Evolutionary conservation across 2,797 vertebrate species (phyloP).

Genomic region (Selene dorsalis): DNA sequence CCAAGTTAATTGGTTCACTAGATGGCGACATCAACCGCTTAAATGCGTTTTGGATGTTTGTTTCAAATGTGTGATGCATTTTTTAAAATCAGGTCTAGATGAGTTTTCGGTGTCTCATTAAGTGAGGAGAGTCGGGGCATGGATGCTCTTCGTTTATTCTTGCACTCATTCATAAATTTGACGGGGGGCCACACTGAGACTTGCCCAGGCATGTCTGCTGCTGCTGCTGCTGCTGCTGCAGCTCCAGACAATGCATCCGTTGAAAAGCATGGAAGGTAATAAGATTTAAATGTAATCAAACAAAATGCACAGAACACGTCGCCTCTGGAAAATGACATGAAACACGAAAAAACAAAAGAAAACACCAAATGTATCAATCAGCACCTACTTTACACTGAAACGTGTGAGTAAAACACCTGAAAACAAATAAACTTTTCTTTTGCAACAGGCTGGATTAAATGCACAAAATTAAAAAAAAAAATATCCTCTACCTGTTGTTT

Average conservation of each 20-base stretch:
- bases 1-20: too few species aligned
- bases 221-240: conserved; percentile 34
- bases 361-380: neutral
- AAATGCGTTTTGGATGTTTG: neutral
- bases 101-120: neutral
- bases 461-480: neutral
- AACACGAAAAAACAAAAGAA: too few species aligned
- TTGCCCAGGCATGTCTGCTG: conserved; percentile 71
- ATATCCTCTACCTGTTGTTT: conserved; percentile 28
- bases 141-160: neutral
- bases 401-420: neutral
- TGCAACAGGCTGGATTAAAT: neutral
- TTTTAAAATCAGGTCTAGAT: too few species aligned
- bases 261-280: neutral
- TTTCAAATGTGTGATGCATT: neutral
- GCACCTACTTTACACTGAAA: neutral
- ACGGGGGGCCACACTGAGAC: conserved; percentile 11
- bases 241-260: neutral
- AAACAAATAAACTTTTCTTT: neutral
- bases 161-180: neutral
- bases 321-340: neutral
- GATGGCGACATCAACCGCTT: neutral
- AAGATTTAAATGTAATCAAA: too few species aligned
- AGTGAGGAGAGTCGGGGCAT: neutral
- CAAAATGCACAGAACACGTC: neutral